Evolutionary conservation across 1,140 invertebrate genomes (phyloP), one percentile per base, ranked within the genome.

Genomic region (Megalopta genalis): DNA sequence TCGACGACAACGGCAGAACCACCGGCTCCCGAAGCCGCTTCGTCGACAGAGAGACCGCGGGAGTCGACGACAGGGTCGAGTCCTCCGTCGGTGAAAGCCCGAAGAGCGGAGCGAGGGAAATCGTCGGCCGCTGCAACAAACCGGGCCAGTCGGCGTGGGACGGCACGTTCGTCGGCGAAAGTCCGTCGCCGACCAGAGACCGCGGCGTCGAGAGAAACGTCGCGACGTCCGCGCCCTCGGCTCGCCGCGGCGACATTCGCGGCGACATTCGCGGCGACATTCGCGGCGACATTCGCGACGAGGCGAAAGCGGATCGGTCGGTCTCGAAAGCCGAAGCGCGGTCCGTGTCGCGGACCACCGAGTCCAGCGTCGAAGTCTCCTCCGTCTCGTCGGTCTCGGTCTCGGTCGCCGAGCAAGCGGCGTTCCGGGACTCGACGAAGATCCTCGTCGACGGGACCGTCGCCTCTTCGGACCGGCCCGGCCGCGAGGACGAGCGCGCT

Each of bases 141-240:
- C 92, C 91, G 49, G 93, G 93, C 7, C 91, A 93, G 70, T 93
- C 93, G 0, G 85, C 91, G 7, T 94, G 93, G 93, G 93, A 94
- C 71, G 93, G 93, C 0, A 93, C 90, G 73, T 94, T 94, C 60
- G 81, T 93, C 10, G 52, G 46, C 32, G 76, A 78, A 57, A 78
- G 68, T 64, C 8, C 60, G 16, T 7, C 54, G 25, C 21, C 37
- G 59, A 7, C 1, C 18, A 68, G 32, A 37, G 67, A 77, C 23
- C 59, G 18, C 2, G 18, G 16, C 9, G 1, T 39, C 46, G 37
- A n/a, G 32, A 74, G 46, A 52, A 78, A 65, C n/a, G 52, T 21
- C 27, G 77, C 76, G 37, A 54, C n/a, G n/a, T n/a, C n/a, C n/a
- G n/a, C 16, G 21, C n/a, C 62, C 8, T 52, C 69, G 16, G 66